These are phyloP conservation scores for Camponotus pennsylvanicus DNA, from an alignment of 1,140 invertebrate genomes.

Conservation along the genomic window DNA sequence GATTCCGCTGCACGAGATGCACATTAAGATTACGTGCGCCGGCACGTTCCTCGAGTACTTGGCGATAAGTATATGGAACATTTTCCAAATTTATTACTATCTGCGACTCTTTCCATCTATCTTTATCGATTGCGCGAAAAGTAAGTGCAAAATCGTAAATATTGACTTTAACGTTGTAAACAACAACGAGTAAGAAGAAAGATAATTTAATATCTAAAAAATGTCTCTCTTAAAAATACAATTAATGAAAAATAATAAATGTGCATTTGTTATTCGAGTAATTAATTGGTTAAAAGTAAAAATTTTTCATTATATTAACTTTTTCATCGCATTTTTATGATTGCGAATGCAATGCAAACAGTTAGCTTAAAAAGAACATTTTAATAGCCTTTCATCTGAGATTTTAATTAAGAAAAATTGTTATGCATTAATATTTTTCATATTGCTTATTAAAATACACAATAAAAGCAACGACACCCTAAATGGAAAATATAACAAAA, in stretches of 20 bases:
- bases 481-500: constrained; percentile 14
- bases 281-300: not conserved
- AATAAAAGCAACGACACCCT: not conserved
- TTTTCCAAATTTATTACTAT: not conserved
- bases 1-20: constrained; percentile 12
- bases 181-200: not conserved
- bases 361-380: not conserved
- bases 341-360: no score
- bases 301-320: not conserved
- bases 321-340: not conserved
- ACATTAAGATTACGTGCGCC: constrained; percentile 28
- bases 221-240: not conserved
- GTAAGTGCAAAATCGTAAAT: not conserved
- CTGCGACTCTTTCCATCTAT: not conserved
- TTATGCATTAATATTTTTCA: not conserved
- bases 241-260: not conserved
- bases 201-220: no score
- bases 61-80: not conserved
- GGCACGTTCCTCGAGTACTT: not conserved
- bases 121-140: not conserved
- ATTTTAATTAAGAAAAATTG: constrained; percentile 2
- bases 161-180: not conserved
- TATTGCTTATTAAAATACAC: constrained; percentile 10
- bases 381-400: not conserved
- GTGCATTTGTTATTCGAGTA: not conserved